Evolutionary conservation across 2,888 invertebrate species (phyloP).

Genomic region (Trichopria drosophilae): DNA sequence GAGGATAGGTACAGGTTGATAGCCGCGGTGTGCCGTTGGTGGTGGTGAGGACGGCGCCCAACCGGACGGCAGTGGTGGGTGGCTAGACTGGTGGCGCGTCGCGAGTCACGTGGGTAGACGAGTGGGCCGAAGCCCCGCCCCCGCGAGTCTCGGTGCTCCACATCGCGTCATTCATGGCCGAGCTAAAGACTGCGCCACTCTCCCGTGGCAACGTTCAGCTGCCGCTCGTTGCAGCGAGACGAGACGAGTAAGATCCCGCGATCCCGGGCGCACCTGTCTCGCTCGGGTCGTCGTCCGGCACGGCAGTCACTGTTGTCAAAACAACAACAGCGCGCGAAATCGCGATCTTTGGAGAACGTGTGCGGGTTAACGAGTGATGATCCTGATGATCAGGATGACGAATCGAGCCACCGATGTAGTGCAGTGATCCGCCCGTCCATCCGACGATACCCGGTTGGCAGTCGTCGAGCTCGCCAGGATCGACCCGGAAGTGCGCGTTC

Average conservation of each 20-base stretch:
- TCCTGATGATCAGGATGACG: too few relatives aligned
- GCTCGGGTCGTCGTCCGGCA: constrained; percentile 33
- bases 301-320: too few relatives aligned
- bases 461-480: too few relatives aligned
- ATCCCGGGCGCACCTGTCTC: constrained; percentile 42
- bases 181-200: constrained; percentile 51
- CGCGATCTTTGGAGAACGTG: neutral
- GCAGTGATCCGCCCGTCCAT: too few relatives aligned
- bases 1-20: constrained; percentile 5
- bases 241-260: too few relatives aligned
- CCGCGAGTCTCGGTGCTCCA: constrained; percentile 58
- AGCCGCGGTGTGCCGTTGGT: constrained; percentile 18
- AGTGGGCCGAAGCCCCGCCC: constrained; percentile 55
- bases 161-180: constrained; percentile 56
- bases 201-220: constrained; percentile 43
- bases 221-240: constrained; percentile 34
- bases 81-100: too few relatives aligned
- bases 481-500: constrained; percentile 18
- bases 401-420: too few relatives aligned
- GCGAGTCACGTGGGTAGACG: constrained; percentile 23
- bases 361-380: too few relatives aligned
- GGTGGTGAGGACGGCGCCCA: constrained; percentile 20
- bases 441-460: too few relatives aligned
- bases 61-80: constrained; percentile 1
- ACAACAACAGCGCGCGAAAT: too few relatives aligned